Evolutionary conservation across 2,797 vertebrate species (phyloP).

Genomic region (Sebastes itinus): DNA sequence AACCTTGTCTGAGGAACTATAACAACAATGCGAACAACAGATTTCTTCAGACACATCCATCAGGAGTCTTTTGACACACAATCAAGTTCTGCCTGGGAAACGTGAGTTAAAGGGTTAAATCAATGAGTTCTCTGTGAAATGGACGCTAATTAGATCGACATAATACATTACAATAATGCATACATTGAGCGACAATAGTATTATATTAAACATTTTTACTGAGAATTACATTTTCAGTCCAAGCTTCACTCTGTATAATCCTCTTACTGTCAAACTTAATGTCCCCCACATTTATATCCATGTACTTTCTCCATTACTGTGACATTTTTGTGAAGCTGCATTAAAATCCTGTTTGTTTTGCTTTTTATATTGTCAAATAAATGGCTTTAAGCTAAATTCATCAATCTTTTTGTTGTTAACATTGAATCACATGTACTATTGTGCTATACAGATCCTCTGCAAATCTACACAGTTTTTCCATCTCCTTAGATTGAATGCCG

Average conservation of each 20-base stretch:
- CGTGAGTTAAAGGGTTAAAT: neutral
- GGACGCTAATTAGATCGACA: neutral
- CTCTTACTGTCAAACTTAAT: neutral
- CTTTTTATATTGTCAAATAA: too few species aligned
- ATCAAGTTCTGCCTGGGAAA: fast-evolving
- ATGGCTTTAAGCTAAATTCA: too few species aligned
- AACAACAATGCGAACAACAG: fast-evolving
- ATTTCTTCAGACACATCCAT: neutral
- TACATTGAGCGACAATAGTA: too few species aligned
- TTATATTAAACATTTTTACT: too few species aligned
- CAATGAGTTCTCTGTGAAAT: neutral
- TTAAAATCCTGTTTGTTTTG: neutral
- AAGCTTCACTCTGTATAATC: neutral
- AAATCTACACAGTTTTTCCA: too few species aligned
- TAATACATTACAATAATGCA: fast-evolving
- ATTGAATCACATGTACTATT: too few species aligned
- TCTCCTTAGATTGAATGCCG: too few species aligned
- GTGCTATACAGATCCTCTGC: too few species aligned
- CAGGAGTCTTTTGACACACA: fast-evolving
- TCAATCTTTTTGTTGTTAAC: too few species aligned
- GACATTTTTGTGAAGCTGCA: neutral
- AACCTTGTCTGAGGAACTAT: fast-evolving
- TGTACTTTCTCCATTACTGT: neutral
- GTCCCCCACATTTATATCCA: neutral
- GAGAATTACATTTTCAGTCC: neutral